Conservation (phyloP, 37 sponge, comb jelly and placozoan genomes). For the Corticium candelabrum region DNA sequence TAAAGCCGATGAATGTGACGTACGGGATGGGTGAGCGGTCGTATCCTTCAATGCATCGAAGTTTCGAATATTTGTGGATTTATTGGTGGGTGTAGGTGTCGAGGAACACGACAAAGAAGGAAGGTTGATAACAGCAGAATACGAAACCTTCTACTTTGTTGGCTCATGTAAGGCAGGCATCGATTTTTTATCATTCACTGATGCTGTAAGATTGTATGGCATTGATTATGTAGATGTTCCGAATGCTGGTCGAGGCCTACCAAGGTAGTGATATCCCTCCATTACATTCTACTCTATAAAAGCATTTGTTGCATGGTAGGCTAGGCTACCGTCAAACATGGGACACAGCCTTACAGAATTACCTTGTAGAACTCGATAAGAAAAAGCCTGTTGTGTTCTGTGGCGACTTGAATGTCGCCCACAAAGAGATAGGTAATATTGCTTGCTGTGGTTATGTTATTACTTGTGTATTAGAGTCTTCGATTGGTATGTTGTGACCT, state of each 20-base stretch:
- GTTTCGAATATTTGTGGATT: neutral
- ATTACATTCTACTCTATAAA: neutral
- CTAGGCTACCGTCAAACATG: slow-evolving; percentile 62
- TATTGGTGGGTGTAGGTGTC: too few relatives aligned
- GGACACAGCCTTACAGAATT: slow-evolving; percentile 62
- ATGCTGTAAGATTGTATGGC: too few relatives aligned
- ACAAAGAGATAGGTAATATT: slow-evolving; percentile 66
- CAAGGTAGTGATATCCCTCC: slow-evolving; percentile 36
- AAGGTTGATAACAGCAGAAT: slow-evolving; percentile 83
- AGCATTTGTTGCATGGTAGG: slow-evolving; percentile 3
- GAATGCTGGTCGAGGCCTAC: slow-evolving; percentile 72
- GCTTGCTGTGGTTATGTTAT: neutral
- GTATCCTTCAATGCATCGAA: neutral
- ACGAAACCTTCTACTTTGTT: slow-evolving; percentile 62
- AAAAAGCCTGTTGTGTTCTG: slow-evolving; percentile 79
- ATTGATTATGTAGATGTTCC: slow-evolving; percentile 71
- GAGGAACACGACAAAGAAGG: slow-evolving; percentile 89
- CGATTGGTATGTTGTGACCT: neutral
- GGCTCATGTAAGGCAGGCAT: slow-evolving; percentile 39
- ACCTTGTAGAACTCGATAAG: slow-evolving; percentile 54
- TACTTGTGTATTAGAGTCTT: neutral
- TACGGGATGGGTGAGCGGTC: slow-evolving; percentile 70
- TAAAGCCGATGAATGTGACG: slow-evolving; percentile 68
- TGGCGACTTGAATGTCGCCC: slow-evolving; percentile 93
- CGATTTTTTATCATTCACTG: neutral